A percentile compares a stretch with the other conserved stretches of the same genome.
Conservation (phyloP, 2,113 vertebrate genomes). For the Serilophus lunatus region DNA sequence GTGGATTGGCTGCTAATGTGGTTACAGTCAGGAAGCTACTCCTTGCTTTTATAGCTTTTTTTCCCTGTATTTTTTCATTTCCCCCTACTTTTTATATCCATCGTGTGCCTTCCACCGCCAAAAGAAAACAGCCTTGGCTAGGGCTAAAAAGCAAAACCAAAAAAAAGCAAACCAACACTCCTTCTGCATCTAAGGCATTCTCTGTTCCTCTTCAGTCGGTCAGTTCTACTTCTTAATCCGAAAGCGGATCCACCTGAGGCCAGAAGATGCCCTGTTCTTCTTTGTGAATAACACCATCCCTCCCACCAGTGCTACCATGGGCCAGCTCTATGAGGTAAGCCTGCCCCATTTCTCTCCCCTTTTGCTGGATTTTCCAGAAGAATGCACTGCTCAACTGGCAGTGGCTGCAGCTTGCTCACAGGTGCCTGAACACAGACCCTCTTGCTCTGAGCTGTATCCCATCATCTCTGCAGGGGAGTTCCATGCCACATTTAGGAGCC, state of each 20-base stretch:
- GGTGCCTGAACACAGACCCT: rapidly evolving
- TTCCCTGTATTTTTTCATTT: background rate
- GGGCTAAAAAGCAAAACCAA: background rate
- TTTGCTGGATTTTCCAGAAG: background rate
- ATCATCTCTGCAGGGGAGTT: background rate
- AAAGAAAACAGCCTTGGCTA: background rate
- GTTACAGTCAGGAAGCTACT: background rate
- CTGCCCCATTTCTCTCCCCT: background rate
- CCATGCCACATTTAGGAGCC: background rate
- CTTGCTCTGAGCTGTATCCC: background rate
- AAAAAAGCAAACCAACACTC: background rate
- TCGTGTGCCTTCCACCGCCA: background rate
- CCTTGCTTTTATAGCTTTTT: background rate
- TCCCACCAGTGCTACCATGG: conserved; percentile 93
- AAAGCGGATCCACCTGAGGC: conserved; percentile 92
- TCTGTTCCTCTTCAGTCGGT: conserved; percentile 78
- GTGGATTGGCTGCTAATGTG: background rate
- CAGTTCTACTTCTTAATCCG: conserved; percentile 97
- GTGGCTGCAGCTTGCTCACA: background rate
- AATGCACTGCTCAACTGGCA: background rate
- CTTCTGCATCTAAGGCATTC: background rate
- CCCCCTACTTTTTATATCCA: background rate
- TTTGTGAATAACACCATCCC: conserved; percentile 97
- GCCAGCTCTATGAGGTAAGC: conserved; percentile 93
- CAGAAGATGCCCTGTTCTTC: conserved; percentile 96